Conservation (phyloP, 2,113 vertebrate genomes). For the Microcebus griseorufus region DNA sequence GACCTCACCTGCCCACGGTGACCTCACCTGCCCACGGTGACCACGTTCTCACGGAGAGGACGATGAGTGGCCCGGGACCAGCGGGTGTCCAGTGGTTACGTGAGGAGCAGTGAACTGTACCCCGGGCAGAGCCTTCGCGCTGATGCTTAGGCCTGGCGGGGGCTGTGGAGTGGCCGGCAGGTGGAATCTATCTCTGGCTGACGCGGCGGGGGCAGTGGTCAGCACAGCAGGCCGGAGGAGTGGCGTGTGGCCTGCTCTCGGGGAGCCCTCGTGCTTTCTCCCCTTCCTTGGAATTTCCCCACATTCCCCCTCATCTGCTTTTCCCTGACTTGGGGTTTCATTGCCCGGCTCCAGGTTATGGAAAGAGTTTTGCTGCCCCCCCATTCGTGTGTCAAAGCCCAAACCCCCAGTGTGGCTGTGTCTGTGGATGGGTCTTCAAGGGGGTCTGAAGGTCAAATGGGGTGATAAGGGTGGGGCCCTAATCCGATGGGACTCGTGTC, state of each 20-base stretch:
- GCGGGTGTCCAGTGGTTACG: background rate
- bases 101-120: background rate
- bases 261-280: background rate
- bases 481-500: fast-evolving
- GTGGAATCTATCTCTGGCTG: background rate
- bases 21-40: background rate
- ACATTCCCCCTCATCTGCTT: background rate
- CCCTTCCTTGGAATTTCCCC: background rate
- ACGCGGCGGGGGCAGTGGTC: background rate
- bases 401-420: fast-evolving
- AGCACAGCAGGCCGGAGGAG: background rate
- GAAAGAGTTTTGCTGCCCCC: no score
- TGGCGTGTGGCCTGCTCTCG: fast-evolving
- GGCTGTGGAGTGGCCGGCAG: background rate
- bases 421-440: background rate
- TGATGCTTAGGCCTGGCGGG: background rate
- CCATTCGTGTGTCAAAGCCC: background rate
- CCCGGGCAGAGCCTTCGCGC: background rate
- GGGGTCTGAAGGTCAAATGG: background rate
- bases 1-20: no score
- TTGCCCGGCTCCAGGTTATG: background rate
- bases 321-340: background rate
- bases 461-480: no score
- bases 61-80: background rate
- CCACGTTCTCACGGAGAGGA: background rate